These are phyloP conservation scores for Ophion costatus DNA, from an alignment of 2,888 invertebrate species.

Conservation along the genomic window DNA sequence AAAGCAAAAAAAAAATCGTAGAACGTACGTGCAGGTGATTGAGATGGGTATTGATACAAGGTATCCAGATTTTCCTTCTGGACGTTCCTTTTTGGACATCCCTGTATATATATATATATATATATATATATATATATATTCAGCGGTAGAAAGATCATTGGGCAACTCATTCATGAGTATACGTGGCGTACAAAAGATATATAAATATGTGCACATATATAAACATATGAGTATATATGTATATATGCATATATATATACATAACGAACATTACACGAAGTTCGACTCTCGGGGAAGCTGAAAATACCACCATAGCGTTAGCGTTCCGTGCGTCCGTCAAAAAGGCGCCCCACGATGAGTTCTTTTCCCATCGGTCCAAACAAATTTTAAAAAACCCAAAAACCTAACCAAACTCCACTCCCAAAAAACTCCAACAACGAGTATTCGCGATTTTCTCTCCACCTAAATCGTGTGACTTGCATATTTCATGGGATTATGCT, in stretches of 20 bases:
- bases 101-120: not conserved
- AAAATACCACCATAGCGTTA: slow-evolving; percentile 37
- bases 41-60: too few relatives aligned
- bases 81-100: not conserved
- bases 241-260: not conserved
- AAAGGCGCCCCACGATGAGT: slow-evolving; percentile 70
- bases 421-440: too few relatives aligned
- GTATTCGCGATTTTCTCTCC: not conserved
- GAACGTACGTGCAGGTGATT: too few relatives aligned
- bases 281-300: slow-evolving; percentile 68
- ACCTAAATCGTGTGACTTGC: not conserved
- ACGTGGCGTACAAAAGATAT: slow-evolving; percentile 65
- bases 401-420: not conserved
- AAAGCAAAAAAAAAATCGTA: too few relatives aligned
- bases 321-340: slow-evolving; percentile 71
- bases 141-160: slow-evolving; percentile 49
- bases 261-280: slow-evolving; percentile 38
- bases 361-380: not conserved
- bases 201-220: slow-evolving; percentile 58
- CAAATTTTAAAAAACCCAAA: not conserved
- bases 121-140: slow-evolving; percentile 14
- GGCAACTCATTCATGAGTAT: slow-evolving; percentile 56
- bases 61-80: not conserved
- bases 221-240: slow-evolving; percentile 46
- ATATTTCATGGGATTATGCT: not conserved